Base-by-base conservation (phyloP, 37 sponge, comb jelly and placozoan genomes). In the Halisarca cf. caerulea region DNA sequence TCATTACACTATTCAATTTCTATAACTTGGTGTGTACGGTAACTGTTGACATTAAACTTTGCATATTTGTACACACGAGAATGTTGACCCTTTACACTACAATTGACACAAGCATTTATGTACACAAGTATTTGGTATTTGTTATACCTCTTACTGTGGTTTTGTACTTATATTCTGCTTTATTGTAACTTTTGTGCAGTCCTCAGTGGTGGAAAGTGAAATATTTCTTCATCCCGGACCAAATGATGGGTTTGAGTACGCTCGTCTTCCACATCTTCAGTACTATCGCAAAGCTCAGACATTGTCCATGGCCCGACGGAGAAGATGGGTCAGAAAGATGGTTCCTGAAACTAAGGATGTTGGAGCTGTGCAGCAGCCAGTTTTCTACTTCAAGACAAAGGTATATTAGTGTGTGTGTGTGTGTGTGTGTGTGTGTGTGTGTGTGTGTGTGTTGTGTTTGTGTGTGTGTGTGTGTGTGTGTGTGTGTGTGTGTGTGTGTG, bases 231-330 rank as follows among this genome's bases (percentile, higher is more conserved):
- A 33, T 21, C 36, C 37, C 44, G 40, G 40, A 20, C 68, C 71
- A 20, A 80, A 86, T 20, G 95, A 95, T 74, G 96, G 96, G 6
- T 98, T 95, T 93, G 97, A 98, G 91, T 98, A 92, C 85, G 93
- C 94, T 55, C 80, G 87, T 18, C 85, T 92, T 21, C 90, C 88
- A 55, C 42, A 82, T 59, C 78, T 84, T 61, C 68, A 87, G 47
- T 95, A 91, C 83, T 93, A 96, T 66, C 84, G 83, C 66, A 86
- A 83, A 21, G 72, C 87, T 58, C 83, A 89, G 78, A 59, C 58
- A n/a, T 42, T 95, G 68, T 96, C 75, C 86, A 43, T 74, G 74
- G 86, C 83, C 34, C 45, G 88, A 37, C 53, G 88, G 72, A 40
- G 88, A 20, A 37, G 86, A 23, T 85, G 89, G 89, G 85, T 88